Percentiles rank a stretch among this genome's conserved stretches.
phyloP scores from a whole-genome alignment of 2,113 vertebrate genomes.

The Phoxinus phoxinus region DNA sequence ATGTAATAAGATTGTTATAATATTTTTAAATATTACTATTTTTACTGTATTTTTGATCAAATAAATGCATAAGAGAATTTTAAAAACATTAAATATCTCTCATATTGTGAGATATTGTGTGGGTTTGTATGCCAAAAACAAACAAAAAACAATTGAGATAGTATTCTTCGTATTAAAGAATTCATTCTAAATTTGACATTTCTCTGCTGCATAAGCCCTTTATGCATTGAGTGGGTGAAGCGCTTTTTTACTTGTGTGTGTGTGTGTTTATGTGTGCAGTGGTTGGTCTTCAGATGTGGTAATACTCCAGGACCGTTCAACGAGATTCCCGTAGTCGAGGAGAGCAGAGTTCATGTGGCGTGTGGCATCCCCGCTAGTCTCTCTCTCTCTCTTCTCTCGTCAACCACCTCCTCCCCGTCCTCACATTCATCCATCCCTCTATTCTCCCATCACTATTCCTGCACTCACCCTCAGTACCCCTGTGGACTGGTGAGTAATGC shows the following conservation, averaged over 20 bases:
- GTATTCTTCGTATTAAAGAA: background rate
- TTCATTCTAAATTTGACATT: background rate
- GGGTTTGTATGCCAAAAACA: background rate
- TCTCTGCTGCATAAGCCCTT: background rate
- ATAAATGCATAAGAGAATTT: background rate
- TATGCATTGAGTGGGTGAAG: conserved; percentile 10
- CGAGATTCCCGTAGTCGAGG: conserved; percentile 64
- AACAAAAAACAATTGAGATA: background rate
- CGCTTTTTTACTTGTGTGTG: conserved; percentile 13
- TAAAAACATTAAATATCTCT: background rate
- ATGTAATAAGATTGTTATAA: background rate
- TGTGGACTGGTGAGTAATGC: conserved; percentile 49
- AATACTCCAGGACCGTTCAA: conserved; percentile 68
- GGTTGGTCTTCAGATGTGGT: conserved; percentile 69
- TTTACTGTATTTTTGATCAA: background rate
- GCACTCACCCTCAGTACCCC: conserved; percentile 43
- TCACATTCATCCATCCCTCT: conserved; percentile 18
- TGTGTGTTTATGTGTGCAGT: conserved; percentile 60
- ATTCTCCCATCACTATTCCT: conserved; percentile 16
- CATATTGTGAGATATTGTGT: background rate
- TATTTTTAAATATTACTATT: background rate
- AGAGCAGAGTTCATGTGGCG: conserved; percentile 66
- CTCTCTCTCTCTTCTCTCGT: conserved; percentile 20
- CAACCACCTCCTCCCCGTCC: background rate
- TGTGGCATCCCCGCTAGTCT: conserved; percentile 70